Base-by-base conservation (phyloP, 2,888 invertebrate genomes). In the Merodon equestris region DNA sequence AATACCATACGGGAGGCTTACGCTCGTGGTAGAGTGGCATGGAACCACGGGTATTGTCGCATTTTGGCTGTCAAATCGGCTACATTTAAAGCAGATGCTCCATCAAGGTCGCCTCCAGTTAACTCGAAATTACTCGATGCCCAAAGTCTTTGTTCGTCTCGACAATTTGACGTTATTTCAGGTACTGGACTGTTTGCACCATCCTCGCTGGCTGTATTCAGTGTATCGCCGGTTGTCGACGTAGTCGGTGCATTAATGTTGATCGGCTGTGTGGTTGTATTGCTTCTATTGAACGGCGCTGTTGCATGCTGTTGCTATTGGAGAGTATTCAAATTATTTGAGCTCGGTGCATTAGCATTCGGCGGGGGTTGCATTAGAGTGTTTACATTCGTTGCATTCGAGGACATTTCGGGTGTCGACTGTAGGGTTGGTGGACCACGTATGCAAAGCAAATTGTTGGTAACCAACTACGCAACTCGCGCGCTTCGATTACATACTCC, bases 401-500 rank as follows among this genome's bases (percentile, higher is more conserved):
- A 84, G 9, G 87, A 84, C 53, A 87, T 86, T 48, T 86, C 84
- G 9, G 84, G 83, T 0, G 91, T 90, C 0, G 91, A 91, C 83
- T 92, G 92, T 51, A 91, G 90, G 0, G 92, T 92, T 1, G 93
- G 93, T n/a, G 92, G 91, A 10, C 92, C 92, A 45, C 94, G 90
- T 93, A 95, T 95, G 85, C 95, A 95, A 85, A 93, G 82, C 94
- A 94, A 77, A 98, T 96, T 0, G 96, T 96, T 1, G 95, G 94
- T 82, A 98, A 89, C 98, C 98, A 98, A 2, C 95, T 94, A 84
- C 95, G 93, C 96, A 97, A 96, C 84, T 98, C 95, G 18, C 93
- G 93, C 1, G 97, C 97, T 88, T 98, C 97, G 85, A 98, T 96
- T 51, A 98, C 97, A 89, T 97, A 97, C 87, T 98, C 98, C 93